Evolutionary conservation across 2,113 vertebrate species (phyloP).

Genomic region (Hemichromis elongatus): DNA sequence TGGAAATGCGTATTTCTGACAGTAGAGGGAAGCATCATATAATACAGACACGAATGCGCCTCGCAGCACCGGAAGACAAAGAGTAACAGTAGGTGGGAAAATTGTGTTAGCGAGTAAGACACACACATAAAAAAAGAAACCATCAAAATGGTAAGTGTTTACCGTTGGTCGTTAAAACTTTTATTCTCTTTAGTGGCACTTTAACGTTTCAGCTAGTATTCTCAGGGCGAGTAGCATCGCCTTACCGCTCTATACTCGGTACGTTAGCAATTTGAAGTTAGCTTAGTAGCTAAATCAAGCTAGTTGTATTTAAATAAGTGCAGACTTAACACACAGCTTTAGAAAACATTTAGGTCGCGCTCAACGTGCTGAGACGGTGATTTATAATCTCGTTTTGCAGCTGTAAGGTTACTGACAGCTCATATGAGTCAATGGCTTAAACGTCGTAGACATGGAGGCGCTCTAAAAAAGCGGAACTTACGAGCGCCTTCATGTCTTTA

Average conservation of each 20-base stretch:
- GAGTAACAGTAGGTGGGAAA: background rate
- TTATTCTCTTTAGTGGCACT: accelerated
- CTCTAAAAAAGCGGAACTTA: background rate
- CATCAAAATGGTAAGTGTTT: conserved; percentile 42
- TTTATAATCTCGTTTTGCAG: too few species aligned
- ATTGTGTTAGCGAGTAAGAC: background rate
- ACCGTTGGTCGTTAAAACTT: accelerated
- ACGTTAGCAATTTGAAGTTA: background rate
- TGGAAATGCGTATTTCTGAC: background rate
- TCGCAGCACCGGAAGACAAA: background rate
- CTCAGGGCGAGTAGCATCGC: background rate
- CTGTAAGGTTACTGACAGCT: background rate
- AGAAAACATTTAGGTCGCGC: background rate
- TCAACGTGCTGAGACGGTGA: background rate
- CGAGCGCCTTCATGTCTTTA: background rate
- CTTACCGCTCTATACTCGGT: accelerated
- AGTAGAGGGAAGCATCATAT: conserved; percentile 14
- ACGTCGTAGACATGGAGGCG: background rate
- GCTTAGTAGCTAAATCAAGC: background rate
- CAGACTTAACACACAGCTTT: accelerated
- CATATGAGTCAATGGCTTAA: background rate
- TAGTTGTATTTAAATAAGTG: background rate
- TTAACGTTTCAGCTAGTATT: background rate
- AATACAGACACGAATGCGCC: background rate
- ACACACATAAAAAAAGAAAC: background rate